Evolutionary conservation across 2,113 vertebrate species (phyloP).

Genomic region (Laterallus jamaicensis): DNA sequence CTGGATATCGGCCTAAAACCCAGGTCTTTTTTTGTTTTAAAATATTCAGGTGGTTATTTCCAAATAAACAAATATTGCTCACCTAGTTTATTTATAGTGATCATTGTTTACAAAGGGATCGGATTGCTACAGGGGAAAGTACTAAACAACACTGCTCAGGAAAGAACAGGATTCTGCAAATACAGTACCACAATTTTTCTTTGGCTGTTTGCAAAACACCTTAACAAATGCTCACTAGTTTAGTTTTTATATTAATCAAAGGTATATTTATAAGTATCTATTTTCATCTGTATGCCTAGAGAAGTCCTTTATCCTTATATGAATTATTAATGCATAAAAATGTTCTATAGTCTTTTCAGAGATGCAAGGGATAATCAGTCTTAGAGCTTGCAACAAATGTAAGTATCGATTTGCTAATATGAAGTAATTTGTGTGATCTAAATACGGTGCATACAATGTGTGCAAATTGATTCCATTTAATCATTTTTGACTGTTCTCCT

Average conservation of each 20-base stretch:
- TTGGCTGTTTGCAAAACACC: neutral
- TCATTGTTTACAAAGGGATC: neutral
- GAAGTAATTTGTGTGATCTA: constrained; percentile 48
- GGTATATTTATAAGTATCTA: neutral
- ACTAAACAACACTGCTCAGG: neutral
- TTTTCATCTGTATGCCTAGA: neutral
- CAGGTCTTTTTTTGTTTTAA: neutral
- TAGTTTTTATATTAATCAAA: neutral
- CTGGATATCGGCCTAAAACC: neutral
- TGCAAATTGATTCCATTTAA: constrained; percentile 47
- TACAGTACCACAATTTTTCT: neutral
- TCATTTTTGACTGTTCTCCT: neutral
- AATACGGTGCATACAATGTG: constrained; percentile 17
- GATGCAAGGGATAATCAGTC: constrained; percentile 7
- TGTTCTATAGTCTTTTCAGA: neutral
- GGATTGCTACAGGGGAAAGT: neutral
- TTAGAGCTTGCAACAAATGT: neutral
- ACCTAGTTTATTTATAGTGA: neutral
- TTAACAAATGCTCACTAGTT: neutral
- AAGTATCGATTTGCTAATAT: constrained; percentile 43
- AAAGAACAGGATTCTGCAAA: neutral
- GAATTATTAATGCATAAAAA: constrained; percentile 32
- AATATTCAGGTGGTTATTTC: neutral
- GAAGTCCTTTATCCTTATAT: neutral
- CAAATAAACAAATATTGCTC: neutral